Evolutionary conservation across 2,797 vertebrate species (phyloP).

Genomic region (Lithobates pipiens): DNA sequence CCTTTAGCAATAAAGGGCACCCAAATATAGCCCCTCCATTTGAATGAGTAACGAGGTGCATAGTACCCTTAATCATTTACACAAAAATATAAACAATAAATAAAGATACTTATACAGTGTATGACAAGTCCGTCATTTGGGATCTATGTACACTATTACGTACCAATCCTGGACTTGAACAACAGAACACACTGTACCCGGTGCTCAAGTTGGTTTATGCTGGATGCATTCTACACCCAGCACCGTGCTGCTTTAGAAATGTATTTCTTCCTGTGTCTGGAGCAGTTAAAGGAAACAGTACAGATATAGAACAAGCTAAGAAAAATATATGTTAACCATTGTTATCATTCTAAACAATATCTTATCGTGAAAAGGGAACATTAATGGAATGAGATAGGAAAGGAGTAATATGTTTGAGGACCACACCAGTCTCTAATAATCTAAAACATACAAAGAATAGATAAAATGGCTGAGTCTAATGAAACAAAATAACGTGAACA

Average conservation of each 20-base stretch:
- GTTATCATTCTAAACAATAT: slow-evolving; percentile 20
- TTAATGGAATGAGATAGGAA: slow-evolving; percentile 25
- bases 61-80: no score
- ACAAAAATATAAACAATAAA: no score
- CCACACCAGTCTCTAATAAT: slow-evolving; percentile 38
- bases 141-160: no score
- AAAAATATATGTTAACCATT: slow-evolving; percentile 8
- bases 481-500: not conserved
- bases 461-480: not conserved
- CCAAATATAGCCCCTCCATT: no score
- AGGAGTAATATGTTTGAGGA: slow-evolving; percentile 19
- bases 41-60: no score
- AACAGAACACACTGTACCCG: no score
- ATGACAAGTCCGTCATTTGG: no score
- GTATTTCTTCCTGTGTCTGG: slow-evolving; percentile 7
- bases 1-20: no score
- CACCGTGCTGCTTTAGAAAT: not conserved
- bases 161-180: no score
- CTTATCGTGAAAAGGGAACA: slow-evolving; percentile 26
- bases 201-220: not conserved
- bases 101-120: no score
- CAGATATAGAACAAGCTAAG: slow-evolving; percentile 12
- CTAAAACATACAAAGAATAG: slow-evolving; percentile 31
- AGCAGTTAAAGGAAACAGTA: slow-evolving; percentile 18
- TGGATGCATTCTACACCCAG: not conserved